These are phyloP conservation scores for Ectropis crepuscularia DNA, from an alignment of 2,888 invertebrate species.

Conservation along the genomic window DNA sequence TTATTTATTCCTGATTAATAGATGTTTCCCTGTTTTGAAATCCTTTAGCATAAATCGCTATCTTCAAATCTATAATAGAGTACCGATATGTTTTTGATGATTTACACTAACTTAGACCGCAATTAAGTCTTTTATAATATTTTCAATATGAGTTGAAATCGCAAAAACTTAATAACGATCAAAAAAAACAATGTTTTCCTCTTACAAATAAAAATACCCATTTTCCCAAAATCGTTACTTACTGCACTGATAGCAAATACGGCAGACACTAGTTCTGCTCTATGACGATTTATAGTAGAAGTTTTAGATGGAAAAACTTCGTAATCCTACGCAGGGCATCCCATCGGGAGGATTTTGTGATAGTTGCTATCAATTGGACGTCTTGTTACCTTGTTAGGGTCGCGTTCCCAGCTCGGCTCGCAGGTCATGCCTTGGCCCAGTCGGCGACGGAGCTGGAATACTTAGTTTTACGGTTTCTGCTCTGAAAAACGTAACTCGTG, in stretches of 20 bases:
- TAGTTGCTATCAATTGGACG: slow-evolving; percentile 54
- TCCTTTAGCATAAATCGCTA: no score
- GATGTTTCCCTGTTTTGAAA: no score
- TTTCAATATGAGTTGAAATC: no score
- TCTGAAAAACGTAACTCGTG: neutral
- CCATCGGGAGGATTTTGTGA: slow-evolving; percentile 52
- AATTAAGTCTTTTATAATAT: no score
- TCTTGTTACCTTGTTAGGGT: slow-evolving; percentile 46
- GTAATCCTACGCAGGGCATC: slow-evolving; percentile 61
- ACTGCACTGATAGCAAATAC: slow-evolving; percentile 38
- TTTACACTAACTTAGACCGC: no score
- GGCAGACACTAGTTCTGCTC: slow-evolving; percentile 48
- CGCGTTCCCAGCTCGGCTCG: slow-evolving; percentile 21
- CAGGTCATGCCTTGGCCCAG: slow-evolving; percentile 6
- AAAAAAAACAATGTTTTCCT: no score
- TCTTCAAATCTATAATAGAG: no score
- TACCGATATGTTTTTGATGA: no score
- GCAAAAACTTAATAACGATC: no score
- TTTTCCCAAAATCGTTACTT: no score
- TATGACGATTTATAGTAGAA: slow-evolving; percentile 79
- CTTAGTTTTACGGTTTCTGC: neutral
- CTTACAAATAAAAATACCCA: no score
- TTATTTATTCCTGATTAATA: no score
- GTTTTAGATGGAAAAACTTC: slow-evolving; percentile 82
- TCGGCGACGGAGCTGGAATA: slow-evolving; percentile 1